Base-by-base conservation (phyloP, 2,888 invertebrate genomes). In the Clepsis dumicolana region DNA sequence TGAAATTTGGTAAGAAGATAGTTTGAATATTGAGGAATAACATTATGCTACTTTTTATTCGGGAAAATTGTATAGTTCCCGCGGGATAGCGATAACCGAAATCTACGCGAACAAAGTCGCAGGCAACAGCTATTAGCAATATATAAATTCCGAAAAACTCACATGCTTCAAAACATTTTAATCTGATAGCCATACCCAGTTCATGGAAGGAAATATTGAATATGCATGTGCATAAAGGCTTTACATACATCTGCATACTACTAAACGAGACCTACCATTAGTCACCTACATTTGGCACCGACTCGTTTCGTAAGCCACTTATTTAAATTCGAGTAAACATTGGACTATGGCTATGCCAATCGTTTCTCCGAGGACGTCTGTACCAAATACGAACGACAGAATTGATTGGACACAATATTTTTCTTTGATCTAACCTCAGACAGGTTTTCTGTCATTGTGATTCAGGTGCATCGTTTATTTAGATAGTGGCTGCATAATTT, bases 311-410 rank as follows among this genome's bases (percentile, higher is more conserved):
- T 80, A 87, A 85, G 80, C 78, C 78, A 61, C 80, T 85, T 79
- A 84, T 87, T 84, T 80, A 80, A 85, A 88, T 86, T 76, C 80
- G 75, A 83, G 83, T 79, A 87, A 87, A 88, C 77, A 86, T 82
- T 82, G 78, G 76, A 79, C 60, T 38, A 25, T 25, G 80, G 80
- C 80, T 77, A 79, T 77, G 75, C 77, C 77, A 81, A 77, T 76
- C 72, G 77, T 74, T 76, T 76, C 72, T 77, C 7, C 78, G 76
- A 75, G 74, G 74, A 80, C 79, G 74, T 77, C 75, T 7, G 18
- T 44, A 44, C 44, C 8, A n/a, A 44, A 18, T 18, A 7, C 38
- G 14, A n/a, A 38, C 3, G 38, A n/a, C n/a, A 3, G n/a, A 38
- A n/a, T 38, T 38, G n/a, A n/a, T 38, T 38, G n/a, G 38, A 38